These are phyloP conservation scores for Dynastes grantii DNA, from an alignment of 2,888 invertebrate genomes.

Conservation along the genomic window DNA sequence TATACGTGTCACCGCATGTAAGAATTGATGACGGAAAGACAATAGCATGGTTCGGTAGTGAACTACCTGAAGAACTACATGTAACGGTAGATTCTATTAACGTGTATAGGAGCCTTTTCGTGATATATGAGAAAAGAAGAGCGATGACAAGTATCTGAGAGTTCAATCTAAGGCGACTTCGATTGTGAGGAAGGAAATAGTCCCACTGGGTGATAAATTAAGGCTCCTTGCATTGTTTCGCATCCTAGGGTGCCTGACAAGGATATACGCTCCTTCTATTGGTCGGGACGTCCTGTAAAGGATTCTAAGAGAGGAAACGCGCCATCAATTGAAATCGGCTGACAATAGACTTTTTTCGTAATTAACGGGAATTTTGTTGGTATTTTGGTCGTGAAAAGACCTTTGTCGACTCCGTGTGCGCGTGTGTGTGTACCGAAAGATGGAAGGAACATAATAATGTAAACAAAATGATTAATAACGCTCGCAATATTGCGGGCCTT, in stretches of 20 bases:
- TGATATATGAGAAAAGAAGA: slow-evolving; percentile 62
- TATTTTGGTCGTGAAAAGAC: slow-evolving; percentile 54
- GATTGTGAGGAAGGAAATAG: slow-evolving; percentile 69
- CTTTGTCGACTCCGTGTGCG: slow-evolving; percentile 21
- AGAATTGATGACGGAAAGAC: slow-evolving; percentile 44
- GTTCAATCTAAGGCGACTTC: slow-evolving; percentile 68
- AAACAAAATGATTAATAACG: slow-evolving; percentile 52
- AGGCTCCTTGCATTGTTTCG: slow-evolving; percentile 69
- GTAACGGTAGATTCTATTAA: slow-evolving; percentile 53
- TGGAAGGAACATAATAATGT: slow-evolving; percentile 46
- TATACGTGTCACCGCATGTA: slow-evolving; percentile 25
- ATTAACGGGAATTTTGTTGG: slow-evolving; percentile 66
- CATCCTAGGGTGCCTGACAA: slow-evolving; percentile 68
- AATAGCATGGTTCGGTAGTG: slow-evolving; percentile 55
- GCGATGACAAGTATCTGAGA: slow-evolving; percentile 67
- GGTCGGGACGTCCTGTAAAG: slow-evolving; percentile 63
- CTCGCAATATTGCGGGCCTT: slow-evolving; percentile 25
- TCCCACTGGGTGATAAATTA: slow-evolving; percentile 70
- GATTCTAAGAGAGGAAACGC: slow-evolving; percentile 66
- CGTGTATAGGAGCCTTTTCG: slow-evolving; percentile 55
- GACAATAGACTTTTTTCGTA: slow-evolving; percentile 68
- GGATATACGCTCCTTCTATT: slow-evolving; percentile 67
- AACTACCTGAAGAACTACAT: slow-evolving; percentile 58
- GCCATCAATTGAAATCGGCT: slow-evolving; percentile 68
- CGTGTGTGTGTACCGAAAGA: slow-evolving; percentile 29